These are phyloP conservation scores for Callipepla squamata DNA, from an alignment of 2,113 vertebrate species.

Conservation along the genomic window DNA sequence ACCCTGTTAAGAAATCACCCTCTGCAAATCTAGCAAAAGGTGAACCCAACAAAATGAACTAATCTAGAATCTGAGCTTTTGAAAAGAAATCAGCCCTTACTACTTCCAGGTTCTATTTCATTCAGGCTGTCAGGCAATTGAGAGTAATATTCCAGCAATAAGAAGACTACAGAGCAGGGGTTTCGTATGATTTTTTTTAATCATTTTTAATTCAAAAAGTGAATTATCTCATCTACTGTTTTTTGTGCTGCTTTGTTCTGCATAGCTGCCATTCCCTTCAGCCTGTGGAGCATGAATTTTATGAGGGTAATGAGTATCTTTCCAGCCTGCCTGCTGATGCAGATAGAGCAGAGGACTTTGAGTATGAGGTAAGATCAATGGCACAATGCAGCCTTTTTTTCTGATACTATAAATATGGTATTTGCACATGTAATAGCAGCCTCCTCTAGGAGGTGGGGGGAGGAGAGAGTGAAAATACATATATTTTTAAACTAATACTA, in stretches of 20 bases:
- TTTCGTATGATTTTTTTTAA: background rate
- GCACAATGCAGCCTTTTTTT: constrained; percentile 18
- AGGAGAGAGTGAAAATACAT: background rate
- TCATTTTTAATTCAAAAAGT: constrained; percentile 43
- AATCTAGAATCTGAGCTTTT: background rate
- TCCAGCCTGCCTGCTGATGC: constrained; percentile 87
- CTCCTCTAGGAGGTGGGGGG: constrained; percentile 1
- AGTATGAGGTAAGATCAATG: constrained; percentile 90
- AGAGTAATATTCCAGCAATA: background rate
- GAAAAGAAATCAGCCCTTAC: background rate
- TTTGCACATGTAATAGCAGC: constrained; percentile 36
- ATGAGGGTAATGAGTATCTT: constrained; percentile 91
- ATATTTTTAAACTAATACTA: background rate
- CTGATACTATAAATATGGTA: background rate
- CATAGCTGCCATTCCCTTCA: constrained; percentile 95
- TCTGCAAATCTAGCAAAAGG: background rate
- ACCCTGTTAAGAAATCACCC: background rate
- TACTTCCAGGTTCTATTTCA: background rate
- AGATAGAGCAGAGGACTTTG: constrained; percentile 92
- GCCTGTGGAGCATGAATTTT: constrained; percentile 91
- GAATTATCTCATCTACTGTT: constrained; percentile 62
- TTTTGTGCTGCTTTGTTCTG: constrained; percentile 58
- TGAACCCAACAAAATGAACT: background rate
- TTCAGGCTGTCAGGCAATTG: background rate
- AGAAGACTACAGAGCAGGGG: constrained; percentile 16